These are phyloP conservation scores for Trematomus bernacchii DNA, from an alignment of 2,797 vertebrate genomes.

Conservation along the genomic window DNA sequence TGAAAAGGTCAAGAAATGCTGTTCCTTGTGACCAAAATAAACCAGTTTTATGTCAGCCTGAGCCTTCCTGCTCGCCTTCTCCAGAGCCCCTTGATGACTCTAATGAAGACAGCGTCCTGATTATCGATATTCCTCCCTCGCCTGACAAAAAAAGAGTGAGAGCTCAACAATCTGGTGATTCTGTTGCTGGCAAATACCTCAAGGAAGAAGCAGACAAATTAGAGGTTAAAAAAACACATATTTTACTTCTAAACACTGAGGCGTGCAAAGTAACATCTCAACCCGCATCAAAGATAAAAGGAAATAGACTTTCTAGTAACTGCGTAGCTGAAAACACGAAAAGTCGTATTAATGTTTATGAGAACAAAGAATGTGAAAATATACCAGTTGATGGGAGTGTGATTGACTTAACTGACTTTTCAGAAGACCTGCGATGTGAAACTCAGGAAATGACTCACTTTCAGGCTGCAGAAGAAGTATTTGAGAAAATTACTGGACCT, in stretches of 20 bases:
- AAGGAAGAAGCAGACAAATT: background rate
- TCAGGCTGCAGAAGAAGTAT: slow-evolving; percentile 28
- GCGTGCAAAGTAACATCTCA: background rate
- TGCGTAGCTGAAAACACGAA: background rate
- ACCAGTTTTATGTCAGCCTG: background rate
- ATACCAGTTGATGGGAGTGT: slow-evolving; percentile 21
- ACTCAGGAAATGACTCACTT: slow-evolving; percentile 36
- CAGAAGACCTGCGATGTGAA: slow-evolving; percentile 60
- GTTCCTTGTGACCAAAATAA: background rate
- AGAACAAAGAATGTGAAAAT: slow-evolving; percentile 17
- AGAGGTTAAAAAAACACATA: background rate
- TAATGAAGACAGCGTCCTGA: slow-evolving; percentile 78
- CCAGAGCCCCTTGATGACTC: slow-evolving; percentile 76
- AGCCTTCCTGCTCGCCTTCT: slow-evolving; percentile 1
- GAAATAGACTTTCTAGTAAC: background rate
- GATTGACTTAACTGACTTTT: slow-evolving; percentile 64
- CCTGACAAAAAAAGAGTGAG: slow-evolving; percentile 46
- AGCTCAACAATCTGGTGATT: slow-evolving; percentile 10
- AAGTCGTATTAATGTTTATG: background rate
- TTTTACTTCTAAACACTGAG: background rate
- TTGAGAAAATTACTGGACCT: slow-evolving; percentile 3
- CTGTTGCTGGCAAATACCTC: background rate
- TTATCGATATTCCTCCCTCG: slow-evolving; percentile 79
- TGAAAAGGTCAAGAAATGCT: slow-evolving; percentile 45
- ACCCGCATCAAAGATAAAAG: background rate